phyloP scores from a whole-genome alignment of 2,113 vertebrate genomes.

The Australoheros scitulus region DNA sequence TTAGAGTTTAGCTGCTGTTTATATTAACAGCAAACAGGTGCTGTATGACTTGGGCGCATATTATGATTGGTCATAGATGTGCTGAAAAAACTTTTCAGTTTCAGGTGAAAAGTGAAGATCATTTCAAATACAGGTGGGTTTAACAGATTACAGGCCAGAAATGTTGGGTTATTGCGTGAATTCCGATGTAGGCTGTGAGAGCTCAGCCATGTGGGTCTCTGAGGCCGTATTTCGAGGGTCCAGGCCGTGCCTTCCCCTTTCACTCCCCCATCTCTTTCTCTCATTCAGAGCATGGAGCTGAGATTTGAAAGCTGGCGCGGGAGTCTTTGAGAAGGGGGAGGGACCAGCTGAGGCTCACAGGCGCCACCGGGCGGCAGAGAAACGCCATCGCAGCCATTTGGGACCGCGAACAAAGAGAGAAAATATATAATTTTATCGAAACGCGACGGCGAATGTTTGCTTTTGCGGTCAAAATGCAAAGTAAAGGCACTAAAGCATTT shows the following conservation, averaged over 20 bases:
- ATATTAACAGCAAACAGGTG: conserved; percentile 10
- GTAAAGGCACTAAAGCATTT: conserved; percentile 64
- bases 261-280: conserved; percentile 72
- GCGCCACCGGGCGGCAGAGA: conserved; percentile 71
- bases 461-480: conserved; percentile 68
- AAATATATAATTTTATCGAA: conserved; percentile 79
- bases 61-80: conserved; percentile 17
- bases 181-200: conserved; percentile 7
- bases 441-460: conserved; percentile 54
- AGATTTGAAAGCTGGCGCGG: conserved; percentile 80
- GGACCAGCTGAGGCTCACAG: conserved; percentile 57
- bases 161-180: neutral
- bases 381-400: conserved; percentile 80
- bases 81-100: conserved; percentile 69
- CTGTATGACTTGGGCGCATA: conserved; percentile 2
- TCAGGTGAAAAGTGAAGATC: conserved; percentile 43
- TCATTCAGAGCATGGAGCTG: conserved; percentile 73
- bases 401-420: conserved; percentile 83
- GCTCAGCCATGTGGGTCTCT: conserved; percentile 37
- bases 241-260: conserved; percentile 48
- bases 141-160: conserved; percentile 15
- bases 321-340: conserved; percentile 76
- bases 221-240: conserved; percentile 58
- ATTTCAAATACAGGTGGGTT: conserved; percentile 50
- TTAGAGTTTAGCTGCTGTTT: conserved; percentile 9